Evolutionary conservation across 2,888 invertebrate genomes (phyloP).

Genomic region (Nomada hirtipes): DNA sequence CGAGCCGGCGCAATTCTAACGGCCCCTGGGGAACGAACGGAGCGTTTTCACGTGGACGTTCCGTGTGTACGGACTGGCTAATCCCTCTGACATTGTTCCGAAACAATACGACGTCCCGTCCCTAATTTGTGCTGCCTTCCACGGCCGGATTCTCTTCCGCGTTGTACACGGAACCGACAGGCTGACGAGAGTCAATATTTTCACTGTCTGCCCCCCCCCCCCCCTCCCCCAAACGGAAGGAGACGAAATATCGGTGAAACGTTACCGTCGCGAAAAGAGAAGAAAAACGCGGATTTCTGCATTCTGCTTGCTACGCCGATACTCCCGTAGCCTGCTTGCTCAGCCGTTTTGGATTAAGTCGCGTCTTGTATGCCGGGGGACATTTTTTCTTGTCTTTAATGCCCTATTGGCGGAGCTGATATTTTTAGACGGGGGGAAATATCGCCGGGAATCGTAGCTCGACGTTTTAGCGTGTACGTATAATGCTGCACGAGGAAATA

Average conservation of each 20-base stretch:
- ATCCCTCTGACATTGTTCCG: slow-evolving; percentile 79
- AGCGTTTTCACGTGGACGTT: slow-evolving; percentile 41
- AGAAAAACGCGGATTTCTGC: slow-evolving; percentile 47
- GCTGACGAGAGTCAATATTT: slow-evolving; percentile 68
- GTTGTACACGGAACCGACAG: slow-evolving; percentile 22
- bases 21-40: background rate
- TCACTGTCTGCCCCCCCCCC: slow-evolving; percentile 39
- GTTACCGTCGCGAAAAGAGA: background rate
- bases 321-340: slow-evolving; percentile 41
- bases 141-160: slow-evolving; percentile 33
- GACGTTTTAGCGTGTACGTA: too few relatives aligned
- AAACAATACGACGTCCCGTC: slow-evolving; percentile 74
- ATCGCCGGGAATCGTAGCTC: background rate
- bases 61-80: slow-evolving; percentile 64
- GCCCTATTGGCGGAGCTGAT: background rate
- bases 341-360: slow-evolving; percentile 61
- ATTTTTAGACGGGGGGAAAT: background rate
- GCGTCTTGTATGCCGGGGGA: slow-evolving; percentile 5
- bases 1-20: slow-evolving; percentile 16
- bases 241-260: slow-evolving; percentile 64
- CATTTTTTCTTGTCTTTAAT: background rate
- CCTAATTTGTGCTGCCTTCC: slow-evolving; percentile 73
- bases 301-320: slow-evolving; percentile 36
- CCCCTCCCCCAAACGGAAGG: slow-evolving; percentile 13
- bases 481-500: too few relatives aligned